These are phyloP conservation scores for Plodia interpunctella DNA, from an alignment of 1,140 invertebrate species.

Conservation along the genomic window DNA sequence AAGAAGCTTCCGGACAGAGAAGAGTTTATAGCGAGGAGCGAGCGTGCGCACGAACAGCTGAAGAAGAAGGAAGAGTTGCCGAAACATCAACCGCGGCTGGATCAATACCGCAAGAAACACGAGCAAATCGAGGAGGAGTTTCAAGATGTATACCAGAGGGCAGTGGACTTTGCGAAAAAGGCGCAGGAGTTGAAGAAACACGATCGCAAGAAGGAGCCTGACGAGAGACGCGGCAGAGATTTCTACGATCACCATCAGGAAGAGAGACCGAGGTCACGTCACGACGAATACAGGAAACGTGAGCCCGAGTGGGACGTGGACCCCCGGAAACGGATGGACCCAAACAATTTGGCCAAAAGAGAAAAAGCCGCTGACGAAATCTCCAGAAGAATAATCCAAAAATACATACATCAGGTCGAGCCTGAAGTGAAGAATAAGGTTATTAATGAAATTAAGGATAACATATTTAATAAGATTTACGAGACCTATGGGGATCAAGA, in stretches of 20 bases:
- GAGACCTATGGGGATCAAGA: slow-evolving; percentile 51
- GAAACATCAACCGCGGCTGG: slow-evolving; percentile 20
- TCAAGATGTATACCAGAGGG: slow-evolving; percentile 57
- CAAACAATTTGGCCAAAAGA: slow-evolving; percentile 33
- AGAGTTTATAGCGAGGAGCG: slow-evolving; percentile 22
- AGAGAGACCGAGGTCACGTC: slow-evolving; percentile 12
- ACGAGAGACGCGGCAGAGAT: not conserved
- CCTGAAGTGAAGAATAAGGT: slow-evolving; percentile 32
- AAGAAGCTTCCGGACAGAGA: slow-evolving; percentile 26
- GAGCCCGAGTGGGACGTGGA: slow-evolving; percentile 16
- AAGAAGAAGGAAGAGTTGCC: slow-evolving; percentile 23
- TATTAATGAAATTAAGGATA: slow-evolving; percentile 34
- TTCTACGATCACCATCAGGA: slow-evolving; percentile 11
- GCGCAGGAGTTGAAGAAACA: slow-evolving; percentile 41
- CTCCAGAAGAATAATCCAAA: slow-evolving; percentile 35
- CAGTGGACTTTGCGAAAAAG: slow-evolving; percentile 51
- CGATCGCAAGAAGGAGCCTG: slow-evolving; percentile 26
- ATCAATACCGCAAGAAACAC: slow-evolving; percentile 27
- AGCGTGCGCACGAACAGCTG: not conserved
- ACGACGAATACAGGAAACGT: slow-evolving; percentile 15
- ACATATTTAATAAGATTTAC: slow-evolving; percentile 31
- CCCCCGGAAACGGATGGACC: not conserved
- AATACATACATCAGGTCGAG: slow-evolving; percentile 16
- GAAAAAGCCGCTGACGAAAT: slow-evolving; percentile 53
- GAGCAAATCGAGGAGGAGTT: slow-evolving; percentile 50